phyloP scores from a whole-genome alignment of 2,797 vertebrate species.

The Sebastes itinus region DNA sequence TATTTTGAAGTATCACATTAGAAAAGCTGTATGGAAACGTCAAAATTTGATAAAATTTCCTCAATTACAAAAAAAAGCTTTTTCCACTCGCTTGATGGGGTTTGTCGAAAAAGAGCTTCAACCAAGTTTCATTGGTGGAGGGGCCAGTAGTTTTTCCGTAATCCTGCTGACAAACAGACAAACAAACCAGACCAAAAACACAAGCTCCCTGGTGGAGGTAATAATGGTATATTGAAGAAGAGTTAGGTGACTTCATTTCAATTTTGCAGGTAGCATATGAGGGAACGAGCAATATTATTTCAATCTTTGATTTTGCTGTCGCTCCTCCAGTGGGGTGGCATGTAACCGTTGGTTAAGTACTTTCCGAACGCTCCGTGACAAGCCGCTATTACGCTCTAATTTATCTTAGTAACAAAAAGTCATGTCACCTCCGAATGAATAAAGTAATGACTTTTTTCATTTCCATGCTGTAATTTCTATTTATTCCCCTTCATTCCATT shows the following conservation, averaged over 20 bases:
- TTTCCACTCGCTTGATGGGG: too few relatives aligned
- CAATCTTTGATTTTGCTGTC: neutral
- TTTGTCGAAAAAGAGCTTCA: too few relatives aligned
- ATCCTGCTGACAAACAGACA: neutral
- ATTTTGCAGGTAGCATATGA: neutral
- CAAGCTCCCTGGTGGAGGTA: neutral
- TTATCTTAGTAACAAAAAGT: conserved; percentile 21
- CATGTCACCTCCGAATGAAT: conserved; percentile 35
- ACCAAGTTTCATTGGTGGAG: too few relatives aligned
- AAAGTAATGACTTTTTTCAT: conserved; percentile 33
- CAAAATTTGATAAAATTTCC: neutral
- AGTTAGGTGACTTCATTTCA: neutral
- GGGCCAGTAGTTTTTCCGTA: neutral
- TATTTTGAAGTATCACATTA: neutral
- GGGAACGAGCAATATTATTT: neutral
- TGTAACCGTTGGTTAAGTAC: neutral
- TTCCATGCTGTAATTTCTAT: conserved; percentile 20
- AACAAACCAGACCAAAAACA: neutral
- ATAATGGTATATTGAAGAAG: neutral
- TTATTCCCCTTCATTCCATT: conserved; percentile 26
- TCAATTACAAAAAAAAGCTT: neutral
- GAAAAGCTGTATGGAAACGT: neutral
- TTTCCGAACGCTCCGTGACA: conserved; percentile 9
- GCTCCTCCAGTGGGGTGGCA: neutral
- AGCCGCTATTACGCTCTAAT: conserved; percentile 33